Base-by-base conservation (phyloP, 2,113 vertebrate genomes). In the Boleophthalmus pectinirostris region DNA sequence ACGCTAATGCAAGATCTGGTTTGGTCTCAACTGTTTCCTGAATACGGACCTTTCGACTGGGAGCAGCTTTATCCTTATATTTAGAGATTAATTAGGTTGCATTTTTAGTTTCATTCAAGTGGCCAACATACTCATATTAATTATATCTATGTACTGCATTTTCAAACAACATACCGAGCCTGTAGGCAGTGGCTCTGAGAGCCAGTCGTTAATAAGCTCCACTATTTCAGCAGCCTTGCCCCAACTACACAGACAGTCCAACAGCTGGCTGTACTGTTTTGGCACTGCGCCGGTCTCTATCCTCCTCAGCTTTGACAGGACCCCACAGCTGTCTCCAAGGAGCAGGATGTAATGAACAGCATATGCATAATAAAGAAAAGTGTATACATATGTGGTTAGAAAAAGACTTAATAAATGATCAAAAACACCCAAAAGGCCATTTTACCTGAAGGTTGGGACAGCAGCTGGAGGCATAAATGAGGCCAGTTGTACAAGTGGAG, bases 211-310 rank as follows among this genome's bases (percentile, higher is more conserved):
- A 70, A 94, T 65, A 25, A 99, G 92, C 33, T 97, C 95, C 20
- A 97, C n/a, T 70, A 97, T 0, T 12, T 94, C 91, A 5, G 91
- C 91, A 33, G 93, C 90, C 82, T 95, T 95, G 3, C 95, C 96
- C 98, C 98, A 99, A 80, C 92, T 89, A 85, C 97, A 98, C 47
- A 98, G 73, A 80, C 98, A 99, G 90, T 97, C 96, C 0, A 99
- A 89, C 74, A 97, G 87, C 58, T 88, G 86, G 12, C 88, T 86
- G 65, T 95, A 98, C 76, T 91, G 91, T 6, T 77, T 82, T 60
- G 90, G 91, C 13, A 72, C 74, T 0, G 90, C 84, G 33, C 86
- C 94, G 5, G 65, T 69, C 49, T 94, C 93, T 77, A 95, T 86
- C 82, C 82, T 94, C 79, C 91, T 93, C 87, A 99, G 87, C 35